Percentiles rank a stretch among this genome's conserved stretches.
phyloP scores from a whole-genome alignment of 2,113 vertebrate genomes.

The Vombatus ursinus region DNA sequence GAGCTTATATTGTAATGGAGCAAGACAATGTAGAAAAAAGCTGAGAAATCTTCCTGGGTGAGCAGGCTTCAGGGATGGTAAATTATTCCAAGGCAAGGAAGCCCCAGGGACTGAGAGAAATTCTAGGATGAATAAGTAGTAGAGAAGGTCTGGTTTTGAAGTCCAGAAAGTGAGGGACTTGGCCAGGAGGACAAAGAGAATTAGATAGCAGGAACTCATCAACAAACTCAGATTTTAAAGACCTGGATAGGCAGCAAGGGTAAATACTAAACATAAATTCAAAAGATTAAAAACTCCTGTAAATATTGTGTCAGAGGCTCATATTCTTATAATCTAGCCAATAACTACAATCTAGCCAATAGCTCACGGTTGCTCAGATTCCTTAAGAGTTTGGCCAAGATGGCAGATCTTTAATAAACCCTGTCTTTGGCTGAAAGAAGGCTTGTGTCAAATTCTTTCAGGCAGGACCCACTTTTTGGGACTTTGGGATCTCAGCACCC shows the following conservation, averaged over 20 bases:
- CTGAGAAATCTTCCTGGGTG: not conserved
- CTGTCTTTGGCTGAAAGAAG: no score
- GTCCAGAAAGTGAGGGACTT: not conserved
- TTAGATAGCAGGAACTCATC: not conserved
- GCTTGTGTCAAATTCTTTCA: no score
- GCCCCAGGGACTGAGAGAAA: not conserved
- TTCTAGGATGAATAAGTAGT: not conserved
- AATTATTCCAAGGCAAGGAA: not conserved
- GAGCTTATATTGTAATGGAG: not conserved
- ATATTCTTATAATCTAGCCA: no score
- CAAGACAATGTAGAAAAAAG: not conserved
- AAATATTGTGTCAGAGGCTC: not conserved
- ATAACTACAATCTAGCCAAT: no score
- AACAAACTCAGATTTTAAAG: not conserved
- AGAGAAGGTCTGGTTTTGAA: not conserved
- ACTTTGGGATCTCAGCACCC: no score
- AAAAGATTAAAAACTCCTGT: not conserved
- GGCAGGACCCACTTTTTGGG: no score
- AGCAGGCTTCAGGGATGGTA: not conserved
- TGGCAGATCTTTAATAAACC: no score
- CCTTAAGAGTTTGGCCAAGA: no score
- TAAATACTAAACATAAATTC: not conserved
- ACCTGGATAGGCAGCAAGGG: not conserved
- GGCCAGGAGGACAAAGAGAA: not conserved
- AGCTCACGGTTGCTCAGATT: no score